Conservation (phyloP, 2,888 invertebrate genomes). For the Epinotia demarniana region DNA sequence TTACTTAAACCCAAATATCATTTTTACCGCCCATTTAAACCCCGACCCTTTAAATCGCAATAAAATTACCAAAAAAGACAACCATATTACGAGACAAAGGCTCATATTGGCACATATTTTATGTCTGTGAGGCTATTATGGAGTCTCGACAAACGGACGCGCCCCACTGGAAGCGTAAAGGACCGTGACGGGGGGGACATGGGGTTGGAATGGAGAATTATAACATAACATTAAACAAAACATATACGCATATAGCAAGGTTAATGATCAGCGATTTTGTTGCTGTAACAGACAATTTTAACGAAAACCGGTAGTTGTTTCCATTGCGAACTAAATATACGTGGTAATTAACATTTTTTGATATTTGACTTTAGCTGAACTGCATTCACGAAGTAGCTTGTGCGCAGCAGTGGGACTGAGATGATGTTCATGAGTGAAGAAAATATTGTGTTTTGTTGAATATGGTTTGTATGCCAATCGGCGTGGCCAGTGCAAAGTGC, state of each 20-base stretch:
- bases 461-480: too few species aligned
- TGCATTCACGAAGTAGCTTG: too few species aligned
- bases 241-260: not conserved
- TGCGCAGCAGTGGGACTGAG: too few species aligned
- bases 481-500: too few species aligned
- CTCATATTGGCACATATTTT: slow-evolving; percentile 37
- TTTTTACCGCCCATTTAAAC: slow-evolving; percentile 27
- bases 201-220: slow-evolving; percentile 2
- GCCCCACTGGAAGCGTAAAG: slow-evolving; percentile 8
- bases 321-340: too few species aligned
- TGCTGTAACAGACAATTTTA: too few species aligned
- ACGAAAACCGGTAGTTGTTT: too few species aligned
- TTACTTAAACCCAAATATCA: slow-evolving; percentile 10
- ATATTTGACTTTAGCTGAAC: too few species aligned
- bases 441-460: too few species aligned
- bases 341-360: too few species aligned
- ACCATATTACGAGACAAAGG: slow-evolving; percentile 31
- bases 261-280: not conserved
- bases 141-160: slow-evolving; percentile 19
- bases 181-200: slow-evolving; percentile 6
- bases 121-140: slow-evolving; percentile 19
- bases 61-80: slow-evolving; percentile 38
- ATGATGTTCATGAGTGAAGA: too few species aligned
- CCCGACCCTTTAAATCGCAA: slow-evolving; percentile 33
- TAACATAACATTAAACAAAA: slow-evolving; percentile 8